Conservation (phyloP, 2,888 invertebrate species). For the Nemoura dubitans region DNA sequence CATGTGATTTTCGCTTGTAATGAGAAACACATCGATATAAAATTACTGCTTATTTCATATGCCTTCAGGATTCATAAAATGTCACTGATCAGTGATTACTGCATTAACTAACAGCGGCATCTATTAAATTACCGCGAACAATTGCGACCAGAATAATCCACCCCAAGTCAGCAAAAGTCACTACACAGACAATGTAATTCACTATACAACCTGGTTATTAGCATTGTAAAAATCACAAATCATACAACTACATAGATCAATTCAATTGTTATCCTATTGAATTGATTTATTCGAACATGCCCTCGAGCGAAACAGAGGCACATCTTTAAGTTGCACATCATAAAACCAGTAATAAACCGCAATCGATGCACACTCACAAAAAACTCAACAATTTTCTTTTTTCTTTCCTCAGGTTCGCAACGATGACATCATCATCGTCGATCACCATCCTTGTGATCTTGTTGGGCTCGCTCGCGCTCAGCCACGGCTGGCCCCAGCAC, state of each 20-base stretch:
- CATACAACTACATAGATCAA: not conserved
- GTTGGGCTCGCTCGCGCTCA: not conserved
- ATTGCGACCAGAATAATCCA: no score
- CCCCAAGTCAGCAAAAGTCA: no score
- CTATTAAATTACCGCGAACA: no score
- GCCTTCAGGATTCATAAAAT: no score
- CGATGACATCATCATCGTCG: not conserved
- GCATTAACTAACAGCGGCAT: no score
- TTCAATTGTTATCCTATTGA: not conserved
- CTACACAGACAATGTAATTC: no score
- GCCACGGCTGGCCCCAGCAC: not conserved
- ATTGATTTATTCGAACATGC: not conserved
- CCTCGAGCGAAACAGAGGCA: not conserved
- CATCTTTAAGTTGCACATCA: not conserved
- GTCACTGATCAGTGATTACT: no score
- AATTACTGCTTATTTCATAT: no score
- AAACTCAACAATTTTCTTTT: not conserved
- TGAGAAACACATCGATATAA: no score
- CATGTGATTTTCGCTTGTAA: no score
- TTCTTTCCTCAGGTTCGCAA: slow-evolving; percentile 1
- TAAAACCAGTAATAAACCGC: not conserved
- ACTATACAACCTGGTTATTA: no score
- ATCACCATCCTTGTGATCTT: not conserved
- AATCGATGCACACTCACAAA: not conserved
- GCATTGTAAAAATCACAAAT: not conserved